phyloP scores from a whole-genome alignment of 2,888 invertebrate genomes.

The Timandra comae region DNA sequence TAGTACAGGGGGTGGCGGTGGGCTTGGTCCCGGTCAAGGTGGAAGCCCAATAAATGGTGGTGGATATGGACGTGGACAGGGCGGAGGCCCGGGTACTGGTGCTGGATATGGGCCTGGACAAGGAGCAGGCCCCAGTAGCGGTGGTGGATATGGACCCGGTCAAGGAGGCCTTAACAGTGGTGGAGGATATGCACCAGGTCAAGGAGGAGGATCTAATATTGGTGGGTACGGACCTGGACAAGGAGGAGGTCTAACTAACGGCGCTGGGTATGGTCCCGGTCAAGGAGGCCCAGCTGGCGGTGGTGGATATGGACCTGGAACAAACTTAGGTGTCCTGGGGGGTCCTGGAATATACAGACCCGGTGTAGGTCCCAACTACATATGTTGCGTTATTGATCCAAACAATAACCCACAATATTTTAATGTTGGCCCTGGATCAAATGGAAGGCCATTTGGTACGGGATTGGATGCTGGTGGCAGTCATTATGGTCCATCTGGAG shows the following conservation, averaged over 20 bases:
- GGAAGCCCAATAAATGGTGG: background rate
- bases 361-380: constrained; percentile 30
- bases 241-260: background rate
- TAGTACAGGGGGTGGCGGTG: background rate
- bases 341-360: constrained; percentile 28
- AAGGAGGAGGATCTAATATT: background rate
- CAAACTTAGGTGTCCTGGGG: constrained; percentile 5
- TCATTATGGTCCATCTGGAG: too few relatives aligned
- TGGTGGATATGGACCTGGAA: background rate
- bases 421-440: constrained; percentile 11
- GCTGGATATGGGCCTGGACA: constrained; percentile 8
- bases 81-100: background rate
- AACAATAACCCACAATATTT: constrained; percentile 26
- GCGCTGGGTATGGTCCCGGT: constrained; percentile 1
- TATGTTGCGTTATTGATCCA: constrained; percentile 36
- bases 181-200: constrained; percentile 3
- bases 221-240: background rate
- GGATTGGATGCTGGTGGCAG: background rate
- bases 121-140: constrained; percentile 3
- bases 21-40: background rate
- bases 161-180: constrained; percentile 2
- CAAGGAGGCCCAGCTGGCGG: constrained; percentile 4
- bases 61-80: background rate
- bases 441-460: background rate
- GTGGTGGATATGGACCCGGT: constrained; percentile 1